Base-by-base conservation (phyloP, 2,888 invertebrate genomes). In the Aporophyla lueneburgensis region DNA sequence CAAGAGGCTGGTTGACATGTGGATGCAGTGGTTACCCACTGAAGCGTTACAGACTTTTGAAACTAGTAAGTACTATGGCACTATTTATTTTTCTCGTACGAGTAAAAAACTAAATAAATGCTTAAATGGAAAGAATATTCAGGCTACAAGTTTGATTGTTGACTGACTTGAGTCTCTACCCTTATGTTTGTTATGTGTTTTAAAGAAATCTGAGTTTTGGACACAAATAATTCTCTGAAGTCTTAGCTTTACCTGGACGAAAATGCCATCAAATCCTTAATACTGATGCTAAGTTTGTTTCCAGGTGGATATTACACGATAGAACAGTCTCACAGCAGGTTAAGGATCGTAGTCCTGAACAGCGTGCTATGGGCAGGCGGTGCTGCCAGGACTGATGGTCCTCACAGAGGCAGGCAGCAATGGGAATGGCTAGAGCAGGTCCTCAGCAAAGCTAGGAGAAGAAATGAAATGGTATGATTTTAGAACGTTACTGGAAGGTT, bases 251-350 rank as follows among this genome's bases (percentile, higher is more conserved):
- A 0, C 1, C 5, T 49, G 0, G 0, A 14, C 12, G 7, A 49
- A 62, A 21, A 33, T 33, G 33, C 33, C 33, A 33, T 33, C 33
- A 3, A 33, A 33, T 33, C 12, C 9, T 21, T 4, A 19, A 40
- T 46, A 40, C 4, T 72, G 33, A 74, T 21, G 5, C 0, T 6
- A 21, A 27, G 0, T 49, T 75, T 65, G 65, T 61, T 84, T 83
- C 5, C 87, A 99, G 99, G 99, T 93, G 99, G 99, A 76, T 99
- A 98, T 96, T 99, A 99, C 95, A 98, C 98, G 87, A 98, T 98
- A 92, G 98, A 98, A 93, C 98, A 98, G 91, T 98, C 98, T 80
- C 97, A 97, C 90, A 97, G 98, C 92, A 98, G 98, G 89, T 97
- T 99, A 74, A 97, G 98, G 88, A 98, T 99, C 84, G 97, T 99